Evolutionary conservation across 2,797 vertebrate species (phyloP).

Genomic region (Epinephelus awoara): DNA sequence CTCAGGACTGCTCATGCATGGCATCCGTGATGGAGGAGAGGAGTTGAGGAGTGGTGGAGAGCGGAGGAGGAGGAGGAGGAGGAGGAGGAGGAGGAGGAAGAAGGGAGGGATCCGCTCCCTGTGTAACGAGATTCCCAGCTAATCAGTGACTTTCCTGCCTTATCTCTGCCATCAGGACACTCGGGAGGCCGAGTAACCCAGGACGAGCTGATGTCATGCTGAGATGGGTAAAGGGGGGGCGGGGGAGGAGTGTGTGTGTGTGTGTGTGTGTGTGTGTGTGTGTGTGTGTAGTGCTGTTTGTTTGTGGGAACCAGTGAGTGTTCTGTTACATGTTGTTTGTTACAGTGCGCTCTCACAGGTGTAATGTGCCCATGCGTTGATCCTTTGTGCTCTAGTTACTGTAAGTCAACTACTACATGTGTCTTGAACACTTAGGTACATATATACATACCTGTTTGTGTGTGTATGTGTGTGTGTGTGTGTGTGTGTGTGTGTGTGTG

Average conservation of each 20-base stretch:
- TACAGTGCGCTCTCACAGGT: constrained; percentile 43
- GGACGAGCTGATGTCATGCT: constrained; percentile 89
- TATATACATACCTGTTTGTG: constrained; percentile 12
- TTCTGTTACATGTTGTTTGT: constrained; percentile 56
- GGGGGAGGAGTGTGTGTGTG: constrained; percentile 39
- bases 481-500: constrained; percentile 14
- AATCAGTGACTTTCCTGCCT: constrained; percentile 89
- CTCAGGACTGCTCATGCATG: constrained; percentile 43
- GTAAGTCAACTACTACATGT: constrained; percentile 27
- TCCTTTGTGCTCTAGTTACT: not conserved
- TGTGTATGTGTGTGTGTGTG: constrained; percentile 15
- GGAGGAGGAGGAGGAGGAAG: constrained; percentile 56
- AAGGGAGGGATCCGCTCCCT: constrained; percentile 81
- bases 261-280: constrained; percentile 23
- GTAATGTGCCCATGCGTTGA: constrained; percentile 11
- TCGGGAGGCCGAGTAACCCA: constrained; percentile 87
- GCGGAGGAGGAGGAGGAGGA: constrained; percentile 24
- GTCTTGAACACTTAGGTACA: not conserved
- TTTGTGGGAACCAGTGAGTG: constrained; percentile 48
- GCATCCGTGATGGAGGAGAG: constrained; percentile 64
- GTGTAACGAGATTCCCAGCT: constrained; percentile 89
- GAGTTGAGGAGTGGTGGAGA: constrained; percentile 40
- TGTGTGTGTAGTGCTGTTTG: constrained; percentile 39
- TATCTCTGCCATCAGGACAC: constrained; percentile 88
- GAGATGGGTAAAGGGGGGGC: constrained; percentile 76